Conservation (phyloP, 2,797 vertebrate species). For the Tiaroga cobitis region DNA sequence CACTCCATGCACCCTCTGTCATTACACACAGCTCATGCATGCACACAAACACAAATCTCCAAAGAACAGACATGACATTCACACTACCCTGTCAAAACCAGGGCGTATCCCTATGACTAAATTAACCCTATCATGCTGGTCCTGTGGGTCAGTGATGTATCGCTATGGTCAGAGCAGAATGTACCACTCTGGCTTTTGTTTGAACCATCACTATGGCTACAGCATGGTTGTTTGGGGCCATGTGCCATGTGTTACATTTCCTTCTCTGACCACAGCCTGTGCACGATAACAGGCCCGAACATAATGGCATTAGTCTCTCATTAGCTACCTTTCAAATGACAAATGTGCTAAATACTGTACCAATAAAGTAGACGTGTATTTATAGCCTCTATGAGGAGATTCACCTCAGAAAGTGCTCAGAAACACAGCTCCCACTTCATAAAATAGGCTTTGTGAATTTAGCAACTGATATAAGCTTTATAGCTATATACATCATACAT, state of each 20-base stretch:
- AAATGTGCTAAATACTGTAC: constrained; percentile 13
- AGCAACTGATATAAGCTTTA: constrained; percentile 1
- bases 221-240: constrained; percentile 15
- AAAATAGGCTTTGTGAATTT: neutral
- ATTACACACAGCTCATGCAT: constrained; percentile 29
- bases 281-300: neutral
- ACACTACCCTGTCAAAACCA: constrained; percentile 46
- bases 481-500: neutral
- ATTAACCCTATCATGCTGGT: constrained; percentile 35
- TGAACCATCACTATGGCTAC: constrained; percentile 45
- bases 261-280: constrained; percentile 29
- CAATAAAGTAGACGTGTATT: neutral
- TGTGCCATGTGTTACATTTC: constrained; percentile 25
- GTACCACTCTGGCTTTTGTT: constrained; percentile 48
- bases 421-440: neutral
- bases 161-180: constrained; percentile 42
- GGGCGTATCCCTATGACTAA: constrained; percentile 51
- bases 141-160: constrained; percentile 45
- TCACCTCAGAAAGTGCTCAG: neutral
- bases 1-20: constrained; percentile 1
- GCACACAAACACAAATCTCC: constrained; percentile 18
- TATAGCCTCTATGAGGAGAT: constrained; percentile 2
- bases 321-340: constrained; percentile 37
- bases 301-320: constrained; percentile 18
- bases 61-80: constrained; percentile 38